These are phyloP conservation scores for Plebejus melissa DNA, from an alignment of 2,888 invertebrate species.

Conservation along the genomic window DNA sequence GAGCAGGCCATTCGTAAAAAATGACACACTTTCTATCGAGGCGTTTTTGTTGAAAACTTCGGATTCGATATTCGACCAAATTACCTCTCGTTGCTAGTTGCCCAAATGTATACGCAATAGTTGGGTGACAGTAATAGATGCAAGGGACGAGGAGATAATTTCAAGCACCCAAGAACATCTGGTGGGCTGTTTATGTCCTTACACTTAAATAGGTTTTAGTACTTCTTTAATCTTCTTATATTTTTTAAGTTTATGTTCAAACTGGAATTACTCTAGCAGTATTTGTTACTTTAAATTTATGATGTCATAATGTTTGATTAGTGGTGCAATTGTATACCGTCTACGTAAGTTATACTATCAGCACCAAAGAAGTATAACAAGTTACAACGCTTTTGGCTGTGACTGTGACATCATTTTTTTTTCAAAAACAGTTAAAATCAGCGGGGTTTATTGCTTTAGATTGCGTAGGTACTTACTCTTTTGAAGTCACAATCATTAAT, in stretches of 20 bases:
- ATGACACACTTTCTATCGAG: conserved; percentile 31
- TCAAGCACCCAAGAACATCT: background rate
- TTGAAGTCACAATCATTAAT: background rate
- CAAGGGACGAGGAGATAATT: conserved; percentile 42
- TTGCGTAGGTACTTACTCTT: background rate
- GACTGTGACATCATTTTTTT: background rate
- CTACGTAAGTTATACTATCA: background rate
- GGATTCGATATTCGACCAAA: conserved; percentile 26
- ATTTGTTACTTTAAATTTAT: background rate
- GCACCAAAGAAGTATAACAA: background rate
- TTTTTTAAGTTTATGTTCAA: too few relatives aligned
- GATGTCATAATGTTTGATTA: background rate
- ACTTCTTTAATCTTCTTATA: too few relatives aligned
- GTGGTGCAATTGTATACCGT: background rate
- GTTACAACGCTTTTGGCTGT: background rate
- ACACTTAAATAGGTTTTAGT: background rate
- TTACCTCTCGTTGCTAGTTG: conserved; percentile 14
- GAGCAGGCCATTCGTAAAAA: conserved; percentile 30
- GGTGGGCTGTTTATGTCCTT: background rate
- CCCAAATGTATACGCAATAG: conserved; percentile 36
- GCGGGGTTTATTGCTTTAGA: background rate
- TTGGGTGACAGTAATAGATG: conserved; percentile 49
- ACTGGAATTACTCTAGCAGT: too few relatives aligned
- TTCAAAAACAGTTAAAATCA: background rate
- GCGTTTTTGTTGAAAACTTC: conserved; percentile 28